Percentiles rank a stretch among this genome's conserved stretches.
These are phyloP conservation scores for Uloborus diversus DNA, from an alignment of 1,140 invertebrate genomes.

Conservation along the genomic window DNA sequence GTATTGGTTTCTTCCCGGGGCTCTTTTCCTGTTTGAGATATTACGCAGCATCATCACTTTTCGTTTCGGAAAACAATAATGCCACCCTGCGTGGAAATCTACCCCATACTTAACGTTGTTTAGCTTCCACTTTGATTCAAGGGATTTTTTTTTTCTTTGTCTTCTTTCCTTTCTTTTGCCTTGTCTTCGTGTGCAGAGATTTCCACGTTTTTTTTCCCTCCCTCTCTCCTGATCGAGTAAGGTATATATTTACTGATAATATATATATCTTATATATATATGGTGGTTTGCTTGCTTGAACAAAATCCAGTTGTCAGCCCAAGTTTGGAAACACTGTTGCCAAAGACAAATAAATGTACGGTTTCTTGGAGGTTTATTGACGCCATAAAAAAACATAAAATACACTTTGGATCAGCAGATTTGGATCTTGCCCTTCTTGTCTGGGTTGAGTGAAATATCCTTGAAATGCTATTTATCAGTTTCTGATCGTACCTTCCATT, in stretches of 20 bases:
- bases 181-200: not conserved
- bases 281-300: not conserved
- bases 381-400: not conserved
- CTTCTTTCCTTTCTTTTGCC: not conserved
- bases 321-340: slow-evolving; percentile 5
- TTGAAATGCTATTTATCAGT: too few relatives aligned
- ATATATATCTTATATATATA: not conserved
- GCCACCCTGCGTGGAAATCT: not conserved
- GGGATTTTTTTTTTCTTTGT: not conserved
- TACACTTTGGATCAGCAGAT: too few relatives aligned
- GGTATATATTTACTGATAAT: not conserved
- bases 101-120: slow-evolving; percentile 32
- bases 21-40: slow-evolving; percentile 1
- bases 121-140: not conserved
- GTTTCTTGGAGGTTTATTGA: slow-evolving; percentile 44
- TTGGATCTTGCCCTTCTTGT: too few relatives aligned
- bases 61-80: slow-evolving; percentile 2
- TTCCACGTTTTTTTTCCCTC: not conserved
- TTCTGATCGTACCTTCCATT: too few relatives aligned
- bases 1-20: too few relatives aligned
- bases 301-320: slow-evolving; percentile 33
- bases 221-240: not conserved
- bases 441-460: too few relatives aligned
- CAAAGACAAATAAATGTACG: slow-evolving; percentile 45
- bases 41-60: slow-evolving; percentile 29